These are phyloP conservation scores for Suillia variegata DNA, from an alignment of 2,888 invertebrate species.

Conservation along the genomic window DNA sequence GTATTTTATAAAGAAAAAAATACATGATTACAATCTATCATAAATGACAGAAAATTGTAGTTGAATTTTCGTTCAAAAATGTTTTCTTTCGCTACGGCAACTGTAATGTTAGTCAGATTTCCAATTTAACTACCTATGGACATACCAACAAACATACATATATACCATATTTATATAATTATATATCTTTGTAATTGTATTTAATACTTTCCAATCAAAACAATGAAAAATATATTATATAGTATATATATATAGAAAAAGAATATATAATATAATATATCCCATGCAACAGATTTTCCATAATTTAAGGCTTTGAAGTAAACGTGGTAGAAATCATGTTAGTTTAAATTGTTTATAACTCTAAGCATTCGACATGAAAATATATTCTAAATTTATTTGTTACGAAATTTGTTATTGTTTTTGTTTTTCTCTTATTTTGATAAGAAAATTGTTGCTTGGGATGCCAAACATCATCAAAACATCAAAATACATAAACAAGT, in stretches of 20 bases:
- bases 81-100: too few relatives aligned
- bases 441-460: neutral
- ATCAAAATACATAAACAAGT: neutral
- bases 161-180: neutral
- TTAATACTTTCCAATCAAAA: neutral
- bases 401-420: neutral
- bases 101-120: too few relatives aligned
- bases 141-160: slow-evolving; percentile 6
- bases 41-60: too few relatives aligned
- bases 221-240: too few relatives aligned
- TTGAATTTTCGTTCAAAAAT: too few relatives aligned
- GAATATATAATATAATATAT: neutral
- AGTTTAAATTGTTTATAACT: too few relatives aligned
- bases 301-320: too few relatives aligned
- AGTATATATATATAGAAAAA: too few relatives aligned
- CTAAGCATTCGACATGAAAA: too few relatives aligned
- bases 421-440: neutral
- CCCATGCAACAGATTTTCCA: neutral
- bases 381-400: neutral
- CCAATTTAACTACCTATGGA: neutral
- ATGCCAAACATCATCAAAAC: neutral
- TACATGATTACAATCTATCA: too few relatives aligned
- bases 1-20: too few relatives aligned
- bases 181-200: neutral
- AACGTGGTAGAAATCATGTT: too few relatives aligned